These are phyloP conservation scores for Acleris emargana DNA, from an alignment of 2,888 invertebrate species.

Conservation along the genomic window DNA sequence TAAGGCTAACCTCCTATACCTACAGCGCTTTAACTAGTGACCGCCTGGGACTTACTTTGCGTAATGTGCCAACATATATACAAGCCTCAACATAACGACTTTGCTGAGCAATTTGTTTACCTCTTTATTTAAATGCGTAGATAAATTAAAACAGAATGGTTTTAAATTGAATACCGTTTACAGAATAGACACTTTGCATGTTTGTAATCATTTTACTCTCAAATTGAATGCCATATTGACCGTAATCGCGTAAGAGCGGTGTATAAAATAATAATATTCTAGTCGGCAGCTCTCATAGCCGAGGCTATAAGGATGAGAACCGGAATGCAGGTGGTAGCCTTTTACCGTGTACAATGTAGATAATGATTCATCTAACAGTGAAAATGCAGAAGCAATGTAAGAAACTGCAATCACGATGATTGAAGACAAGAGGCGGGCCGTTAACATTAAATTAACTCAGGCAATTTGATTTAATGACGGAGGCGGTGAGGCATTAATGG, in stretches of 20 bases:
- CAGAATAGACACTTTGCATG: no score
- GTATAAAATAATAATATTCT: background rate
- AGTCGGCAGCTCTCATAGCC: background rate
- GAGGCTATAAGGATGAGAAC: background rate
- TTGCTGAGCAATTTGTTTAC: conserved; percentile 3
- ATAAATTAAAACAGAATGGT: background rate
- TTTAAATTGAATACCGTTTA: conserved; percentile 10
- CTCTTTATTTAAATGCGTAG: conserved; percentile 9
- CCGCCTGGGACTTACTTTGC: conserved; percentile 9
- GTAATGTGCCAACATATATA: conserved; percentile 18
- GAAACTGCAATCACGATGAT: conserved; percentile 58
- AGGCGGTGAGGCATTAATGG: conserved; percentile 41
- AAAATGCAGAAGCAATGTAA: conserved; percentile 57
- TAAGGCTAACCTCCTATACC: conserved; percentile 35
- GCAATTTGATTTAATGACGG: conserved; percentile 65
- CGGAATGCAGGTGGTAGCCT: conserved; percentile 12
- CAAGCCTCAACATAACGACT: conserved; percentile 6
- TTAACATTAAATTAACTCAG: conserved; percentile 58
- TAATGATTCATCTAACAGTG: conserved; percentile 42
- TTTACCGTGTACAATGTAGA: conserved; percentile 16
- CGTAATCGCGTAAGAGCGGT: no score
- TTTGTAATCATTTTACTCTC: no score
- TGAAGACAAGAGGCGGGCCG: conserved; percentile 53
- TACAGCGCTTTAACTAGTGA: conserved; percentile 11
- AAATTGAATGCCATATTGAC: no score